Base-by-base conservation (phyloP, 1,140 invertebrate species). In the Aphis craccivora region DNA sequence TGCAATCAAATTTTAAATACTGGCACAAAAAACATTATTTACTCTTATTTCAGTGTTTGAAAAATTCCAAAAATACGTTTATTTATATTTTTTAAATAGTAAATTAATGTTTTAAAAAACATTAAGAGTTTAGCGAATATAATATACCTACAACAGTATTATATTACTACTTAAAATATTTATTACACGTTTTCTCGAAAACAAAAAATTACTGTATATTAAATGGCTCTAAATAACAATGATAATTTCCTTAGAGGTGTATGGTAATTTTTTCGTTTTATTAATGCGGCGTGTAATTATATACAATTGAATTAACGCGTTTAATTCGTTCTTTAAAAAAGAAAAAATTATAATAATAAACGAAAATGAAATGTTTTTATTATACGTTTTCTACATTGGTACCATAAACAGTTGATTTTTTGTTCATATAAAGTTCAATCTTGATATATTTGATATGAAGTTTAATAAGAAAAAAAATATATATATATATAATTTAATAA, bases 321-420 rank as follows among this genome's bases (percentile, higher is more conserved):
- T 76, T n/a, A 76, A 67, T 76, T 76, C 60, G 14, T n/a, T 76
- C 4, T 14, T 67, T 18, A 18, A n/a, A 51, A n/a, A 67, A 53
- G 23, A 76, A n/a, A 76, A n/a, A n/a, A 76, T n/a, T n/a, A n/a
- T 76, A 76, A n/a, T 76, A 35, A 76, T 76, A 76, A n/a, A 76
- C 14, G 5, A 76, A 76, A n/a, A 76, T 76, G 60, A 76, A n/a
- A 35, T 76, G 5, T 2, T 76, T 76, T 76, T 18, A 14, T 76
- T 76, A n/a, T 14, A 67, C 30, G 14, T 76, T 35, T 35, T 14
- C 30, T 8, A 76, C 30, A 76, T 76, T n/a, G 5, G 5, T 14
- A 76, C 60, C 30, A n/a, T 67, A 30, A 67, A n/a, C 11, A 18
- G 30, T 76, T 35, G 18, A n/a, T n/a, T 76, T 67, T 76, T 76